A percentile compares a stretch with the other conserved stretches of the same genome.
Conservation (phyloP, 1,140 invertebrate species). For the Scylla paramamosain region DNA sequence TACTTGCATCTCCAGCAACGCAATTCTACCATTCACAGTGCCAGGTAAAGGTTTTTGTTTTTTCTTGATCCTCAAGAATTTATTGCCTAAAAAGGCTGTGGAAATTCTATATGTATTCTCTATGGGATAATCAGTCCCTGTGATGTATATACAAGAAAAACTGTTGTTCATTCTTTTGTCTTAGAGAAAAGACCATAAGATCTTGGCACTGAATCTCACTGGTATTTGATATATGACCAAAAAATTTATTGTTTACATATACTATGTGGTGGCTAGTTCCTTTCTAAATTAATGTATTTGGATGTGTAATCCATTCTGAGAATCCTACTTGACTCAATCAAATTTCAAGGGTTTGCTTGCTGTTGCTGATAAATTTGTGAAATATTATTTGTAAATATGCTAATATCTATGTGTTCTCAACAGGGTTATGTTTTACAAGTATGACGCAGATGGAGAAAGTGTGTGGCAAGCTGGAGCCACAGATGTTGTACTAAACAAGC, state of each 20-base stretch:
- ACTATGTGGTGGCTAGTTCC: too few relatives aligned
- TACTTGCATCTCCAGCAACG: background rate
- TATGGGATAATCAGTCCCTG: background rate
- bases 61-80: background rate
- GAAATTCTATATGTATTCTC: background rate
- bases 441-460: constrained; percentile 37
- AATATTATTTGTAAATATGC: too few relatives aligned
- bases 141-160: background rate
- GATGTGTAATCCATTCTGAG: too few relatives aligned
- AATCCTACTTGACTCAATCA: too few relatives aligned
- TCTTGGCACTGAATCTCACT: background rate
- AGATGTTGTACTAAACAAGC: constrained; percentile 17
- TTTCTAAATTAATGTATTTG: too few relatives aligned
- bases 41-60: constrained; percentile 14
- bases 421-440: constrained; percentile 60
- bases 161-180: background rate
- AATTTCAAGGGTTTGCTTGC: too few relatives aligned
- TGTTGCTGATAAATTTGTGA: too few relatives aligned
- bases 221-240: background rate
- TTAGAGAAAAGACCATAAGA: background rate
- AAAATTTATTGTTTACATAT: too few relatives aligned
- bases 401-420: background rate
- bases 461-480: constrained; percentile 56
- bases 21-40: constrained; percentile 57
- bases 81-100: too few relatives aligned